A percentile compares a stretch with the other conserved stretches of the same genome.
phyloP scores from a whole-genome alignment of 2,113 vertebrate species.

The Empidonax traillii region DNA sequence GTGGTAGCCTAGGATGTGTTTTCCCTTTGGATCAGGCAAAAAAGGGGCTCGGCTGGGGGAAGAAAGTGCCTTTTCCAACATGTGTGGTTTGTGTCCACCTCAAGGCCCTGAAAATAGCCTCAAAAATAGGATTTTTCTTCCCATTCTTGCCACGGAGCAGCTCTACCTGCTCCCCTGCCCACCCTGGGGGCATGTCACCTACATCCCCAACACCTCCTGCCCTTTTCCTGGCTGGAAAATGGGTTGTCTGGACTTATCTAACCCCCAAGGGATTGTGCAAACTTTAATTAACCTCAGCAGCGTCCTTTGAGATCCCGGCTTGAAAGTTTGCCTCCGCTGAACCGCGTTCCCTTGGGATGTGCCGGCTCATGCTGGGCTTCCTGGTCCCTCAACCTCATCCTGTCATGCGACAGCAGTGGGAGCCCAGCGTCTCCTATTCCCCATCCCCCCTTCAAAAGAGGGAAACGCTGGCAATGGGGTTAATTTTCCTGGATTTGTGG shows the following conservation, averaged over 20 bases:
- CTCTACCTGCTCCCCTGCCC: neutral
- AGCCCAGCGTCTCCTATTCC: rapidly evolving
- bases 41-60: neutral
- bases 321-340: neutral
- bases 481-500: neutral
- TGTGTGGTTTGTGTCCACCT: neutral
- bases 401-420: neutral
- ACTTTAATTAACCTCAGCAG: neutral
- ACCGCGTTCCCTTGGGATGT: neutral
- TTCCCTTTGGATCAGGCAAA: neutral
- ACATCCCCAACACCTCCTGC: neutral
- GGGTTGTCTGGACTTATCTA: neutral
- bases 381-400: neutral
- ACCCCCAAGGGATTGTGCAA: neutral
- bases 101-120: neutral
- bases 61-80: neutral
- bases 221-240: neutral
- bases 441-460: neutral
- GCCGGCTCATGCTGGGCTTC: neutral
- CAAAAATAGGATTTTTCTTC: neutral
- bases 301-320: neutral
- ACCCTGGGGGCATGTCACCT: neutral
- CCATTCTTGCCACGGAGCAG: neutral
- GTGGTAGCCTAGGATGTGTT: neutral
- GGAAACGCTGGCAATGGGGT: neutral